Evolutionary conservation across 2,113 vertebrate genomes (phyloP), one percentile per base, ranked within the genome.

Genomic region (Pachypanchax playfairii): DNA sequence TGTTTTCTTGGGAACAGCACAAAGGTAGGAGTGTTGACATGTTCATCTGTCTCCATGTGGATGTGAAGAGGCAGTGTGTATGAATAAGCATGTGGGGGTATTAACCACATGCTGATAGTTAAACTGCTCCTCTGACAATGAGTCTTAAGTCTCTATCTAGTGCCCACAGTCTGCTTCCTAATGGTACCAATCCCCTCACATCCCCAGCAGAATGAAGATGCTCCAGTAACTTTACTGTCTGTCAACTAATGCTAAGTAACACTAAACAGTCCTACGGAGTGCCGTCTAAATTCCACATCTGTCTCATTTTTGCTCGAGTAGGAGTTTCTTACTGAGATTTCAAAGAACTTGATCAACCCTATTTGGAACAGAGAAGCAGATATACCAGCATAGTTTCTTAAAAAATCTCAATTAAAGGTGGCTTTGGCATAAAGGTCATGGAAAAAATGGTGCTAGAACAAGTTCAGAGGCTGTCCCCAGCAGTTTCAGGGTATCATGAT

Each of bases 41-140:
- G 58, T 22, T 42, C 69, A 36, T 62, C 62, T n/a, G 54, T 54
- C 54, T 84, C 43, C 47, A 6, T 84, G 49, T 61, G 43, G 56
- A 60, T 81, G 69, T 73, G 67, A 77, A 44, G 71, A 80, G 58
- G 68, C 72, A 55, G 70, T 65, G 79, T 81, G 65, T 72, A 60
- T 87, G 69, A 81, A 84, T 76, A 81, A 75, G 75, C 28, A 24
- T 87, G 82, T 80, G 81, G 82, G 79, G 83, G 77, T 67, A 87
- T 83, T 87, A 87, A 85, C 75, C 80, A 65, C 82, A 83, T 84
- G 78, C 80, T 87, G 85, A 78, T 72, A 85, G 84, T 85, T 82
- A 77, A 75, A 85, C 84, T 50, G 62, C 69, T 79, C 35, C 73
- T 72, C 49, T 62, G 76, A 87, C 79, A 91, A 89, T 85, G 83